Evolutionary conservation across 2,888 invertebrate genomes (phyloP).

Genomic region (Trichogramma dendrolimi): DNA sequence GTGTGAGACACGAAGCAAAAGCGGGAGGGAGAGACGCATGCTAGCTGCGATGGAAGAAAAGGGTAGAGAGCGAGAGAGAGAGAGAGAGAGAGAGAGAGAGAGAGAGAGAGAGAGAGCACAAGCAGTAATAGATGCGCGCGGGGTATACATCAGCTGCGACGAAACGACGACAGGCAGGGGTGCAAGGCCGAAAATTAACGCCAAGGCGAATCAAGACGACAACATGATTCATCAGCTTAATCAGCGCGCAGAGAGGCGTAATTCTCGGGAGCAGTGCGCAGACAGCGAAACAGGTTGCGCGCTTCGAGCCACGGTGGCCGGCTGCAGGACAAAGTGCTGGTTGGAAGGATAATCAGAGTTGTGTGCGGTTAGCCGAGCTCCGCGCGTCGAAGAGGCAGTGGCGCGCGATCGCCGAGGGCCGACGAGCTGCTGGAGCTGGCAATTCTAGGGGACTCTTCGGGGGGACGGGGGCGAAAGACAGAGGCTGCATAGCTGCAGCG

Average conservation of each 20-base stretch:
- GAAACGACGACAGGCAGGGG: not conserved
- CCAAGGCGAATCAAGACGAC: conserved; percentile 53
- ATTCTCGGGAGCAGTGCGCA: conserved; percentile 48
- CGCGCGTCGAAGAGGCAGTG: too few species aligned
- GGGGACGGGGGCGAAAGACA: conserved; percentile 12
- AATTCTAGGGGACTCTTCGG: not conserved
- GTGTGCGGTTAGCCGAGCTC: too few species aligned
- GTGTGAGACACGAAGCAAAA: too few species aligned
- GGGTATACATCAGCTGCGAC: not conserved
- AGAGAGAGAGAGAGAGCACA: not conserved
- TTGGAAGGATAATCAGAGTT: conserved; percentile 17
- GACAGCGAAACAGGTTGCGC: conserved; percentile 3
- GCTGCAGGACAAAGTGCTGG: conserved; percentile 14
- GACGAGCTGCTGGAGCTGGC: too few species aligned
- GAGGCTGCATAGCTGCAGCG: conserved; percentile 14
- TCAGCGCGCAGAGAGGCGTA: conserved; percentile 48
- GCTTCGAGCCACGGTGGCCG: not conserved
- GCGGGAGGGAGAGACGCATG: not conserved
- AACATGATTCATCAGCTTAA: conserved; percentile 54
- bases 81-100: not conserved
- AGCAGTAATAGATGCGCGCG: conserved; percentile 2
- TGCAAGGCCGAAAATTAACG: conserved; percentile 48
- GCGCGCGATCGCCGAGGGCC: too few species aligned
- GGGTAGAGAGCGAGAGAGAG: not conserved
- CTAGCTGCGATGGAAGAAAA: not conserved